phyloP scores from a whole-genome alignment of 1,140 invertebrate species.

The Bombus consobrinus region DNA sequence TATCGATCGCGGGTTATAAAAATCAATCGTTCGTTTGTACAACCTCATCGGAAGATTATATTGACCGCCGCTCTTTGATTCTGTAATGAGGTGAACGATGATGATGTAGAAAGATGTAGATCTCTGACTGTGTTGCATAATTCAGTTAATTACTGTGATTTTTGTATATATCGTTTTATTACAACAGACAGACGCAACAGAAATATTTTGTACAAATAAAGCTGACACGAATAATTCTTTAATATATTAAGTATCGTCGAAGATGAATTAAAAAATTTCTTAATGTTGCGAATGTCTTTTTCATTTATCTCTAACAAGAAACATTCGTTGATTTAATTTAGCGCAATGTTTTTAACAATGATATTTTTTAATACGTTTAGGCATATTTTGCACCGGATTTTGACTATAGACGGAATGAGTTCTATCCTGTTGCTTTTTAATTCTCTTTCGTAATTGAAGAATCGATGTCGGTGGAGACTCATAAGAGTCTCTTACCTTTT shows the following conservation, averaged over 20 bases:
- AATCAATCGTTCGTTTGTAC: background rate
- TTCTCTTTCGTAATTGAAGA: too few relatives aligned
- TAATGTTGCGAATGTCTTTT: background rate
- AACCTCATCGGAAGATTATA: background rate
- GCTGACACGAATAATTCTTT: too few relatives aligned
- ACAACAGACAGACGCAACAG: too few relatives aligned
- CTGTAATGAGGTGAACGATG: background rate
- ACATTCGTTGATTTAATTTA: background rate
- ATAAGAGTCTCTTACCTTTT: too few relatives aligned
- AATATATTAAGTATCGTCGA: too few relatives aligned
- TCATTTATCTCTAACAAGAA: background rate
- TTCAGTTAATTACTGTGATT: background rate
- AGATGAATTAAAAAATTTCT: too few relatives aligned
- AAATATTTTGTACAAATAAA: background rate
- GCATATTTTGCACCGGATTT: too few relatives aligned
- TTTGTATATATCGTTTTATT: background rate
- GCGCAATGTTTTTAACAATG: background rate
- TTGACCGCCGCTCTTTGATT: background rate
- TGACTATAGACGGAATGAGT: too few relatives aligned
- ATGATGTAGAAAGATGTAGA: background rate
- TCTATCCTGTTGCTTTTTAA: too few relatives aligned
- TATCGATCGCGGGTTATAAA: background rate
- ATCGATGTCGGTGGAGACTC: too few relatives aligned
- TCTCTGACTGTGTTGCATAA: background rate
- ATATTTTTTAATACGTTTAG: too few relatives aligned